phyloP scores from a whole-genome alignment of 2,113 vertebrate species.

The Aegotheles bennettii region DNA sequence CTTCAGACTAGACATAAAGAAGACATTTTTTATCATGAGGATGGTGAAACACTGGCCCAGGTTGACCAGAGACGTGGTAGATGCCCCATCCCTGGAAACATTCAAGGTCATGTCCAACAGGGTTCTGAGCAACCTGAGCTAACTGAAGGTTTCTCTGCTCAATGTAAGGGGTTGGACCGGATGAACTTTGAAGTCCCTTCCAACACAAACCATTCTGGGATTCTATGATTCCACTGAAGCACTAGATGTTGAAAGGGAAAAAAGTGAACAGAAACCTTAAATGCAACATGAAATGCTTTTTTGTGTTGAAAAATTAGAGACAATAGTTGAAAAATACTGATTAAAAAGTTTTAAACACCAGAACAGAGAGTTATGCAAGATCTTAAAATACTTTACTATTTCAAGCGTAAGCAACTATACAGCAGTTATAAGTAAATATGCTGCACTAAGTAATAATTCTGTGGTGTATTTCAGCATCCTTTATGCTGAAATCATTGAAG shows the following conservation, averaged over 20 bases:
- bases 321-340: neutral
- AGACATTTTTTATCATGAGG: neutral
- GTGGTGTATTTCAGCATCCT: neutral
- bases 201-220: no score
- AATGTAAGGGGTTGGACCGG: neutral
- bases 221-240: neutral
- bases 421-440: neutral
- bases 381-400: neutral
- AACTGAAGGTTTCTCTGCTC: neutral
- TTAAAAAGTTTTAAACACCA: neutral
- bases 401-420: neutral
- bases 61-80: neutral
- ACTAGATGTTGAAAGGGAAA: neutral
- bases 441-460: neutral
- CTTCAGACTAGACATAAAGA: neutral
- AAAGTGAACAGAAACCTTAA: neutral
- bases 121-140: neutral
- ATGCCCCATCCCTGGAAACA: neutral
- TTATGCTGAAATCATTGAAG: neutral
- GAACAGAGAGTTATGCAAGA: neutral
- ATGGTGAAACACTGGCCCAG: neutral
- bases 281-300: neutral
- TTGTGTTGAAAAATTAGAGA: neutral
- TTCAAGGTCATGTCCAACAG: neutral
- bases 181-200: neutral